Percentiles rank a stretch among this genome's conserved stretches.
Conservation (phyloP, 2,888 invertebrate species). For the Vandiemenella viatica region DNA sequence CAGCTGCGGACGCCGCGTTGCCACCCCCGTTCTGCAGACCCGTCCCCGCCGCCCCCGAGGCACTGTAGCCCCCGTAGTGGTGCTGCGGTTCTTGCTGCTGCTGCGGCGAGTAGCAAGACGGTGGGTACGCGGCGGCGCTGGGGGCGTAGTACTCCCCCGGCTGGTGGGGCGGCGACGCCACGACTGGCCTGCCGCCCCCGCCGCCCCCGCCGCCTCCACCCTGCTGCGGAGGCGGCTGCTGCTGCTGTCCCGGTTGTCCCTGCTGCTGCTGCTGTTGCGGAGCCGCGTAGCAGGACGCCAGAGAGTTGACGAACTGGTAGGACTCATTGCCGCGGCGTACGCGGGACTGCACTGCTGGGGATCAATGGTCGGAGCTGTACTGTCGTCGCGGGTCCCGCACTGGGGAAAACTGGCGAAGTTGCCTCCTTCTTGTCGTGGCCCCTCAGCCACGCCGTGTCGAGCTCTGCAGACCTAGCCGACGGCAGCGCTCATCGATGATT, state of each 20-base stretch:
- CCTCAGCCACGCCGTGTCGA: too few species aligned
- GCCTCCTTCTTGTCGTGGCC: too few species aligned
- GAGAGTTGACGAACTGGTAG: constrained; percentile 90
- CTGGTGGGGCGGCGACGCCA: constrained; percentile 32
- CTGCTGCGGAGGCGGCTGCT: too few species aligned
- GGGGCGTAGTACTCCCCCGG: constrained; percentile 31
- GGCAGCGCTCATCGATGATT: too few species aligned
- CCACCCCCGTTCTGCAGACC: too few species aligned
- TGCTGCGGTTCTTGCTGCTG: constrained; percentile 47
- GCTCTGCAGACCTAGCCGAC: too few species aligned
- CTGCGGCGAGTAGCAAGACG: constrained; percentile 69
- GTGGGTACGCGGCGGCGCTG: constrained; percentile 52
- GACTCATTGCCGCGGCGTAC: constrained; percentile 61
- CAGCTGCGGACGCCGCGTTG: too few species aligned
- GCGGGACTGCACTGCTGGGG: not conserved
- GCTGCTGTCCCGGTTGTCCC: constrained; percentile 29
- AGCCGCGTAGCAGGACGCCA: constrained; percentile 77
- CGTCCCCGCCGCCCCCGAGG: constrained; percentile 51
- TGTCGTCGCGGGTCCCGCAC: too few species aligned
- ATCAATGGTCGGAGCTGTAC: too few species aligned
- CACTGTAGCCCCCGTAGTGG: constrained; percentile 45
- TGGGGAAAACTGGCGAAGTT: too few species aligned
- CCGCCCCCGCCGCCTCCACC: too few species aligned
- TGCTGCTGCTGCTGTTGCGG: constrained; percentile 31
- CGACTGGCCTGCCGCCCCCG: constrained; percentile 34